phyloP scores from a whole-genome alignment of 2,113 vertebrate species.

The Tetrao urogallus region DNA sequence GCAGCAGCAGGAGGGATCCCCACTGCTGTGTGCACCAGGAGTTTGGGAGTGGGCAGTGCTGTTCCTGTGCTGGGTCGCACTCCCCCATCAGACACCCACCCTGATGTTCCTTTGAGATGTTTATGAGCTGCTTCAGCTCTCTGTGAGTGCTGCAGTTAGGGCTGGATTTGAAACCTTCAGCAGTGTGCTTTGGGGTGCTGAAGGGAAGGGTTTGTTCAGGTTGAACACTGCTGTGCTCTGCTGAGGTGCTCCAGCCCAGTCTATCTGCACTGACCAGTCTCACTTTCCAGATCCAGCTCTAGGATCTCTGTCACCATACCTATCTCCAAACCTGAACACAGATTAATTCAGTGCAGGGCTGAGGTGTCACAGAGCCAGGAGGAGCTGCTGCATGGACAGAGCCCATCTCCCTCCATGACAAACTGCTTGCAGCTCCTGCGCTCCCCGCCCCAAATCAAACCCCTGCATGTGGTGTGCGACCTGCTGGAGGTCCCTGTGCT shows the following conservation, averaged over 20 bases:
- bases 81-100: background rate
- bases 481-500: background rate
- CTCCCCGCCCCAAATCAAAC: rapidly evolving
- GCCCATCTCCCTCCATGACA: rapidly evolving
- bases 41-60: background rate
- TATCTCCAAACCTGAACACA: background rate
- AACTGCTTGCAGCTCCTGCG: background rate
- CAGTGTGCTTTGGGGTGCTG: rapidly evolving
- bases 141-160: background rate
- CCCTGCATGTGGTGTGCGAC: rapidly evolving
- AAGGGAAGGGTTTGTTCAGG: background rate
- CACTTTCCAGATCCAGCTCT: rapidly evolving
- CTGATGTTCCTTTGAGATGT: background rate
- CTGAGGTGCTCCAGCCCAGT: rapidly evolving
- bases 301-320: rapidly evolving
- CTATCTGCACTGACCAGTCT: rapidly evolving
- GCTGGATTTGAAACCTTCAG: background rate
- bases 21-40: background rate
- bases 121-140: background rate
- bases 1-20: background rate
- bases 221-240: rapidly evolving
- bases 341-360: background rate
- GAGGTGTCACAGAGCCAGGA: background rate
- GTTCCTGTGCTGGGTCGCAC: background rate
- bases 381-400: background rate